Conservation (phyloP, 1,140 invertebrate species). For the Pogonus chalceus region DNA sequence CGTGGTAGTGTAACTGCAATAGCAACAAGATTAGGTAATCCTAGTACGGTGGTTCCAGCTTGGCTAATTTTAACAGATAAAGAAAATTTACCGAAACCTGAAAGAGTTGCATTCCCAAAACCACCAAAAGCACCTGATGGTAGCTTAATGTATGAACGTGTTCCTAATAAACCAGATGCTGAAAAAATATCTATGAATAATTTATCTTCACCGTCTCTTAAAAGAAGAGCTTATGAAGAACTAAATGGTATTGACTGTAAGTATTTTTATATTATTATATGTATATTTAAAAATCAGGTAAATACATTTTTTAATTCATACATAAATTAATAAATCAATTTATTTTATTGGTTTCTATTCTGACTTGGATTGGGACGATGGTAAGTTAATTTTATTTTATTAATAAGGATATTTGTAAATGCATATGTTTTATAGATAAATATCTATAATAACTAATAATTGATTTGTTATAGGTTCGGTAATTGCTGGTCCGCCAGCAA, state of each 20-base stretch:
- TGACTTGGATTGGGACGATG: conserved; percentile 52
- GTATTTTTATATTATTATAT: conserved; percentile 27
- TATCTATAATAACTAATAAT: conserved; percentile 3
- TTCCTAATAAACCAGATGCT: conserved; percentile 65
- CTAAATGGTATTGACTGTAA: conserved; percentile 82
- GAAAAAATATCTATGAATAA: conserved; percentile 52
- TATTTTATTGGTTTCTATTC: conserved; percentile 47
- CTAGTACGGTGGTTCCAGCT: conserved; percentile 54
- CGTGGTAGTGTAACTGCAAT: conserved; percentile 66
- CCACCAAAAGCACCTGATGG: conserved; percentile 79
- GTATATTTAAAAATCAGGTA: conserved; percentile 11
- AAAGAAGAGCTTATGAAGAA: conserved; percentile 73
- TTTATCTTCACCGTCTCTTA: conserved; percentile 51
- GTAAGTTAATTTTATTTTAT: conserved; percentile 32
- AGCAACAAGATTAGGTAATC: conserved; percentile 62
- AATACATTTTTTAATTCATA: conserved; percentile 1
- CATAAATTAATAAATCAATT: conserved; percentile 17
- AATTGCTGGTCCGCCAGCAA: conserved; percentile 43
- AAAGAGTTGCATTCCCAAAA: conserved; percentile 73
- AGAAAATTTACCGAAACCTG: conserved; percentile 65
- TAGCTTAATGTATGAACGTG: conserved; percentile 71
- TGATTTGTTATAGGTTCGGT: conserved; percentile 20
- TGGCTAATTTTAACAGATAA: conserved; percentile 75
- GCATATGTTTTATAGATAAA: not conserved
- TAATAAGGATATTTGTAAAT: not conserved